These are phyloP conservation scores for Drosophila micromelanica DNA, from an alignment of 1,140 invertebrate species.

Conservation along the genomic window DNA sequence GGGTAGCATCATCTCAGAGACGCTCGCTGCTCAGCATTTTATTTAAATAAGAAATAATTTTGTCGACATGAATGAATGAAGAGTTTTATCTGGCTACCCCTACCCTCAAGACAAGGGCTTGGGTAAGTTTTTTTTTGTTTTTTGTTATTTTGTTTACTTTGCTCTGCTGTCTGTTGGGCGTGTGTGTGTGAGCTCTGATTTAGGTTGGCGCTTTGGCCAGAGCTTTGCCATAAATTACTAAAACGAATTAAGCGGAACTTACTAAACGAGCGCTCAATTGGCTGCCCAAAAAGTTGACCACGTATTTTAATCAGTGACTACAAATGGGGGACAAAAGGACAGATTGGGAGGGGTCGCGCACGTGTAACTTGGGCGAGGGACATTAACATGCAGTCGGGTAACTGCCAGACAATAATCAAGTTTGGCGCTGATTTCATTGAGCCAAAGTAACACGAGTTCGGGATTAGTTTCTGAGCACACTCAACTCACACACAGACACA, in stretches of 20 bases:
- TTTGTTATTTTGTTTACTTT: constrained; percentile 43
- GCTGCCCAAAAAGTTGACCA: constrained; percentile 78
- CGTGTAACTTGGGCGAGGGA: constrained; percentile 26
- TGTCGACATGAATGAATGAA: constrained; percentile 82
- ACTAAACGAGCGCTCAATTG: constrained; percentile 78
- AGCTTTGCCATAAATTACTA: constrained; percentile 78
- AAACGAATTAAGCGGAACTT: constrained; percentile 79
- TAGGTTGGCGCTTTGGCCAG: constrained; percentile 46
- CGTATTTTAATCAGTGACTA: constrained; percentile 76
- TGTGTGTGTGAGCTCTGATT: constrained; percentile 36
- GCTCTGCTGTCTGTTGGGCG: constrained; percentile 34
- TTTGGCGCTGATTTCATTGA: constrained; percentile 74
- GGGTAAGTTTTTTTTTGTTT: constrained; percentile 36
- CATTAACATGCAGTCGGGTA: constrained; percentile 67
- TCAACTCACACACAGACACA: constrained; percentile 8
- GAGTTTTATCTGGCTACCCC: constrained; percentile 69
- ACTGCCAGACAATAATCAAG: constrained; percentile 72
- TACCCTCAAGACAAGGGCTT: constrained; percentile 10
- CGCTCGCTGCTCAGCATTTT: constrained; percentile 60
- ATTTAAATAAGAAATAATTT: constrained; percentile 83
- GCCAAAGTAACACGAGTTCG: constrained; percentile 71
- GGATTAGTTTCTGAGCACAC: constrained; percentile 65
- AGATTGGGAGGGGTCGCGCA: constrained; percentile 1
- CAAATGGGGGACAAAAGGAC: constrained; percentile 34
- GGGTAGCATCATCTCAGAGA: constrained; percentile 67